Percentiles rank a stretch among this genome's conserved stretches.
Conservation (phyloP, 2,888 invertebrate genomes). For the Charanyca ferruginea region DNA sequence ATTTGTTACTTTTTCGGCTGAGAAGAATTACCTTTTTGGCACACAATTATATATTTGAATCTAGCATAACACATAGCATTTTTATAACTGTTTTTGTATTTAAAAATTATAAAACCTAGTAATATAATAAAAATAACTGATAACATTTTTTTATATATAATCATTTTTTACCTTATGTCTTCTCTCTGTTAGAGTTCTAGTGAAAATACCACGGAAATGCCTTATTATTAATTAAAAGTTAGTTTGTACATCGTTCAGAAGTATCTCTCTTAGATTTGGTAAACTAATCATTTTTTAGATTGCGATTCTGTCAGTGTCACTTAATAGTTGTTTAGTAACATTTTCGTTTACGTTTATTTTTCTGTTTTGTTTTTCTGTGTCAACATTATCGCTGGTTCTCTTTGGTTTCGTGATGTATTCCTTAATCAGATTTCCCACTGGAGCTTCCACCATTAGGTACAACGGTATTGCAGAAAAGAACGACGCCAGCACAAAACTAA, state of each 20-base stretch:
- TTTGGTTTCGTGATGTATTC: slow-evolving; percentile 4
- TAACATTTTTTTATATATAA: too few relatives aligned
- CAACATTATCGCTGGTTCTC: background rate
- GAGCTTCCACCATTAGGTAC: slow-evolving; percentile 27
- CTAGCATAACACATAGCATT: too few relatives aligned
- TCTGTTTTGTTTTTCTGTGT: background rate
- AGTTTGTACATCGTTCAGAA: background rate
- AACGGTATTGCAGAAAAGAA: slow-evolving; percentile 17
- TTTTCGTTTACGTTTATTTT: background rate
- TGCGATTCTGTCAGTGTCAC: background rate
- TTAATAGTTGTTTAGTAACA: background rate
- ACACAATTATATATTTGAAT: too few relatives aligned
- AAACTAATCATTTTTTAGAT: background rate
- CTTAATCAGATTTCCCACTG: slow-evolving; percentile 15
- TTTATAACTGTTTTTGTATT: too few relatives aligned
- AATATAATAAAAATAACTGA: too few relatives aligned
- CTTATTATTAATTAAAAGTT: background rate
- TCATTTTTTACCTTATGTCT: too few relatives aligned
- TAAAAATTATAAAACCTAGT: too few relatives aligned
- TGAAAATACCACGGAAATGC: too few relatives aligned
- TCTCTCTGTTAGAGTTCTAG: too few relatives aligned
- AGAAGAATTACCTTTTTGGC: too few relatives aligned
- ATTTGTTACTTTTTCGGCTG: too few relatives aligned
- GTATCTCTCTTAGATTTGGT: background rate
- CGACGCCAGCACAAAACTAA: background rate